Evolutionary conservation across 2,113 vertebrate genomes (phyloP), one percentile per base, ranked within the genome.

Genomic region (Actenoides hombroni): DNA sequence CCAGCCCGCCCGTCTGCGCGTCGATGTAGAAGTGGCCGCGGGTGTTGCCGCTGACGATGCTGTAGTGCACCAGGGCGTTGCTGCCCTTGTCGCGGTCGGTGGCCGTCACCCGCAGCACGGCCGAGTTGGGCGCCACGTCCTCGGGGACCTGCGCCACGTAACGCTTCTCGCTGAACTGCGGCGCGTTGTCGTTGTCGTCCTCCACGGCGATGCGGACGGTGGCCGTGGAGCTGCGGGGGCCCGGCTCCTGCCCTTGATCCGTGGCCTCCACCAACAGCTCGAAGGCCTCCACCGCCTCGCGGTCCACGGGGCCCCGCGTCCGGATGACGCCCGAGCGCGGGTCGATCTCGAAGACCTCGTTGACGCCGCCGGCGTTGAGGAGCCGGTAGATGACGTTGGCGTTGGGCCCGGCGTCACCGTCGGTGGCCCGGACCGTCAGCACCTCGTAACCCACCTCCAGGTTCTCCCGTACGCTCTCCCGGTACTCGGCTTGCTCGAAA

Each of bases 11-110:
- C 0, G 98, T 99, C 97, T 99, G 99, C 0, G 99, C 99, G 3
- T 99, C 99, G 6, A 99, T 98, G 87, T 99, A 99, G 89, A 99
- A 99, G 97, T 99, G 99, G 1, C 99, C 99, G 2, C 99, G 98
- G 17, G 98, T 99, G 80, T 99, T 99, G 31, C 99, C 99, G 0
- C 99, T 99, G 98, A 99, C 98, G 90, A 99, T 99, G 98, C 99
- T 99, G 77, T 99, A 99, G 93, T 99, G 99, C 39, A 99, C 99
- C 11, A 99, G 83, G 0, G 99, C 99, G 0, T 99, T 99, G 97
- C 98, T 99, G 19, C 99, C 99, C 65, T 98, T 98, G 97, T 99
- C 99, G 19, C 98, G 93, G 76, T 99, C 99, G 0, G 99, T 99
- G 61, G 99, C 99, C 0, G 97, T 99, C 73, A 99, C 99, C 82